Conservation (phyloP, 2,888 invertebrate species). For the Tigriopus californicus region DNA sequence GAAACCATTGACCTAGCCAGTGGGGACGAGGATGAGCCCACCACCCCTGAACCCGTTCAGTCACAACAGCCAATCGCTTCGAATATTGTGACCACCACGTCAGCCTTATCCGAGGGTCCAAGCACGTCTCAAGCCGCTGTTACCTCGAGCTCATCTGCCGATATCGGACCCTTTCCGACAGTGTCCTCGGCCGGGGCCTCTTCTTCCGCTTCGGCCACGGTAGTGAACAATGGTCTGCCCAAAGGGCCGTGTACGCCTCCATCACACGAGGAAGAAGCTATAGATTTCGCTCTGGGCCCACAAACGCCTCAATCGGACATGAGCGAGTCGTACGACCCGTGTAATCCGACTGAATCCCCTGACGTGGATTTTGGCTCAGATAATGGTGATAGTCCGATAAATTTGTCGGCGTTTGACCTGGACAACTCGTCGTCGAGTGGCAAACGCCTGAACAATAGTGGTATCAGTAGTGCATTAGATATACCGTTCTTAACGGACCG, state of each 20-base stretch:
- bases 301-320: slow-evolving; percentile 30
- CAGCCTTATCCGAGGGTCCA: too few relatives aligned
- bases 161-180: slow-evolving; percentile 24
- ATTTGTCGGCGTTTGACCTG: slow-evolving; percentile 1
- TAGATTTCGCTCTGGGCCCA: slow-evolving; percentile 28
- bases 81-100: not conserved
- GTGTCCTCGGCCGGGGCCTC: slow-evolving; percentile 7
- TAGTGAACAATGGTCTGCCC: not conserved
- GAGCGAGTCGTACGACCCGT: slow-evolving; percentile 9
- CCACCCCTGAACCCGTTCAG: not conserved
- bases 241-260: slow-evolving; percentile 9
- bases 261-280: not conserved
- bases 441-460: not conserved
- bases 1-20: slow-evolving; percentile 8
- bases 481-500: slow-evolving; percentile 3
- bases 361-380: slow-evolving; percentile 37
- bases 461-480: not conserved
- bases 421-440: slow-evolving; percentile 2
- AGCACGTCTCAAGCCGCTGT: not conserved
- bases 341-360: slow-evolving; percentile 10
- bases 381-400: slow-evolving; percentile 23
- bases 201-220: slow-evolving; percentile 13
- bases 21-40: slow-evolving; percentile 11
- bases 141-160: slow-evolving; percentile 14
- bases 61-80: not conserved